These are phyloP conservation scores for Drosophila histrio DNA, from an alignment of 2,888 invertebrate species.

Conservation along the genomic window DNA sequence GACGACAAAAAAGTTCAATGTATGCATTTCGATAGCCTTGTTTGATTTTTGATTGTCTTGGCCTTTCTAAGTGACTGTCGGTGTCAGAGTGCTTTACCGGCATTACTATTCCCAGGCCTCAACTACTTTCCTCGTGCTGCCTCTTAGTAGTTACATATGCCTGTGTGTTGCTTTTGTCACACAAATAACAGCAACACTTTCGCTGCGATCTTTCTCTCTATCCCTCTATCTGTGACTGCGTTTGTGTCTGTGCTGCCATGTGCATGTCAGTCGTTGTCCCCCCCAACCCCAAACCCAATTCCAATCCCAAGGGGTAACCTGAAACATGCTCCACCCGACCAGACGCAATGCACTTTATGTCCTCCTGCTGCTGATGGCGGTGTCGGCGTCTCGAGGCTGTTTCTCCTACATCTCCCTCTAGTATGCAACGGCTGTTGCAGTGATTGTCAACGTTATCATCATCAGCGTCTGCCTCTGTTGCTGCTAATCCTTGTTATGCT, in stretches of 20 bases:
- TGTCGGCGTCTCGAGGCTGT: conserved; percentile 55
- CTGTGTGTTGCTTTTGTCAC: conserved; percentile 54
- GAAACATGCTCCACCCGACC: conserved; percentile 44
- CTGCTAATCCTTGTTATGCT: conserved; percentile 65
- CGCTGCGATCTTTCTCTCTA: conserved; percentile 27
- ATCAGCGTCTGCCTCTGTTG: conserved; percentile 45
- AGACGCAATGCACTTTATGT: conserved; percentile 76
- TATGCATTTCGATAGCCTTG: conserved; percentile 49
- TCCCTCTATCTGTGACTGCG: neutral
- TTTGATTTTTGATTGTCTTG: conserved; percentile 44
- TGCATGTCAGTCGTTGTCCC: conserved; percentile 57
- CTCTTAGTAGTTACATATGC: conserved; percentile 18
- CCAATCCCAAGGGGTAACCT: conserved; percentile 45
- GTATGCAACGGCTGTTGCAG: conserved; percentile 43
- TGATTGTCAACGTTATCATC: conserved; percentile 64
- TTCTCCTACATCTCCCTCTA: conserved; percentile 11
- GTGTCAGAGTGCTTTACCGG: conserved; percentile 61
- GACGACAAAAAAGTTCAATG: conserved; percentile 50
- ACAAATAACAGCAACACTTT: conserved; percentile 63
- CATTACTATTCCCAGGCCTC: conserved; percentile 24
- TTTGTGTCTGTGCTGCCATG: conserved; percentile 31
- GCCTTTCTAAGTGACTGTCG: conserved; percentile 62
- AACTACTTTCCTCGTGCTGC: neutral
- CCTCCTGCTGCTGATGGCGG: conserved; percentile 55
- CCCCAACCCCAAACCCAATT: conserved; percentile 28